Evolutionary conservation across 2,113 vertebrate genomes (phyloP).

Genomic region (Pica pica): DNA sequence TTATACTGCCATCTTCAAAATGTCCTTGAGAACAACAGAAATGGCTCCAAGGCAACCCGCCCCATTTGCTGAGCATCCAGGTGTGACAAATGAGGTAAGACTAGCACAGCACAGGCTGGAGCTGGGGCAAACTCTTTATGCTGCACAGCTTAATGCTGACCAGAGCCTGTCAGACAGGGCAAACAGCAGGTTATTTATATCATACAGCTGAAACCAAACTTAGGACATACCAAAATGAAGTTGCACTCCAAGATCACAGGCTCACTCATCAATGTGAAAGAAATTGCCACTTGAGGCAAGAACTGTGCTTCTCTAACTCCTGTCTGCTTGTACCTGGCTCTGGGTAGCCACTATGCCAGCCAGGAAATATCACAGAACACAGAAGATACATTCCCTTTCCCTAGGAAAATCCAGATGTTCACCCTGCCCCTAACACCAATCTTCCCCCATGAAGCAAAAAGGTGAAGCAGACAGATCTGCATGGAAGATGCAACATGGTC

Average conservation of each 20-base stretch:
- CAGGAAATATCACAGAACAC: background rate
- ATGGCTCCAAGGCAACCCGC: background rate
- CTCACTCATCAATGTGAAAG: background rate
- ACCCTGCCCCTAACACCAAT: background rate
- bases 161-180: rapidly evolving
- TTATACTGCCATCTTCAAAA: background rate
- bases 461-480: background rate
- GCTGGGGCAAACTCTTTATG: background rate
- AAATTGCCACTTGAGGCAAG: background rate
- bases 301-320: background rate
- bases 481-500: background rate
- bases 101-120: background rate
- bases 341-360: rapidly evolving
- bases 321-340: background rate
- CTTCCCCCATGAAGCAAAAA: background rate
- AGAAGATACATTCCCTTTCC: background rate
- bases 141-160: background rate
- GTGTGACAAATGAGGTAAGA: background rate
- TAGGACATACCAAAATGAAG: background rate
- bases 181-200: background rate
- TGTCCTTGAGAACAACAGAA: background rate
- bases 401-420: background rate
- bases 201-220: background rate
- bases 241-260: background rate
- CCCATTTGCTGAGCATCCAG: background rate